These are phyloP conservation scores for Orbicella faveolata DNA, from an alignment of 64 coral and sea anemone genomes.

Conservation along the genomic window DNA sequence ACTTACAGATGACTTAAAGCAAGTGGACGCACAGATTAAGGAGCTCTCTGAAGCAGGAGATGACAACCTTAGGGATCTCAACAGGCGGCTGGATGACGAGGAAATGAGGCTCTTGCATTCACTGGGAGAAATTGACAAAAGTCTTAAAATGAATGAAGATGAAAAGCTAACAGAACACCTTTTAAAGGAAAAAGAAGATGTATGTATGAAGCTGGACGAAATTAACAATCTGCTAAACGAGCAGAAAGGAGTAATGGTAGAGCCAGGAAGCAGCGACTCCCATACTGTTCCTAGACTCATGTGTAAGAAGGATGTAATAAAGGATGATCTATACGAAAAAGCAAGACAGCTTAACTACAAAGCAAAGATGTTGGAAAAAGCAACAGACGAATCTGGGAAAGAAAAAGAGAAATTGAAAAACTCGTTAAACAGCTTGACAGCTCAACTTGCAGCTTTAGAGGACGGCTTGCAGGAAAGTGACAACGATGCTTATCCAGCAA, in stretches of 20 bases:
- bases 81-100: conserved; percentile 13
- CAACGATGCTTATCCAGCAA: not conserved
- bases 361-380: conserved; percentile 43
- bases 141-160: conserved; percentile 22
- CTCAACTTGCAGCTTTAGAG: conserved; percentile 8
- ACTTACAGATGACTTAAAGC: conserved; percentile 2
- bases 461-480: not conserved
- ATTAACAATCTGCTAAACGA: conserved; percentile 50
- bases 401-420: not conserved
- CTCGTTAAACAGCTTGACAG: not conserved
- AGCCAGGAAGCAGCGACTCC: not conserved
- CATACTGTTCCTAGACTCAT: conserved; percentile 18
- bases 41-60: conserved; percentile 2
- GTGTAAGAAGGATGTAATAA: conserved; percentile 24
- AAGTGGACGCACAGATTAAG: conserved; percentile 29
- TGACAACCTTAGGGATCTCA: not conserved
- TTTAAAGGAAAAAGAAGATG: conserved; percentile 47
- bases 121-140: conserved; percentile 36
- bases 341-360: conserved; percentile 42
- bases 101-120: conserved; percentile 18
- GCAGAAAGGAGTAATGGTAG: conserved; percentile 10
- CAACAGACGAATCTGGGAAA: conserved; percentile 8
- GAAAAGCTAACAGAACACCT: conserved; percentile 32
- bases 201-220: conserved; percentile 55
- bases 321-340: conserved; percentile 48